These are phyloP conservation scores for Rafetus swinhoei DNA, from an alignment of 2,113 vertebrate genomes.

Conservation along the genomic window DNA sequence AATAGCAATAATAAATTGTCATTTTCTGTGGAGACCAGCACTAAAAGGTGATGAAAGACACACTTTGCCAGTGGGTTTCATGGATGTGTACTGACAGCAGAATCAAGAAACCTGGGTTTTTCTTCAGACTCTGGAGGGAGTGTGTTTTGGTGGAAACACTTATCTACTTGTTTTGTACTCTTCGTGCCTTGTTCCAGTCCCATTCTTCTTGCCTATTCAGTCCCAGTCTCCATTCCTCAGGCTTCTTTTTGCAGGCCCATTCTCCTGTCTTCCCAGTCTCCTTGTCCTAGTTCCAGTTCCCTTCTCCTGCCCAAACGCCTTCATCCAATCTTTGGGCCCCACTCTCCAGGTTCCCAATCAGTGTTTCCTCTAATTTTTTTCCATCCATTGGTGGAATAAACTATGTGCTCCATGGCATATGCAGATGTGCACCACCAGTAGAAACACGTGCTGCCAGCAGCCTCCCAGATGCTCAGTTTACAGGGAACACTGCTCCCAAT, in stretches of 20 bases:
- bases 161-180: background rate
- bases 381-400: too few relatives aligned
- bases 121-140: background rate
- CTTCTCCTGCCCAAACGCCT: background rate
- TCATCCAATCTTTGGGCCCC: background rate
- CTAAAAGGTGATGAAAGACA: background rate
- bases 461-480: too few relatives aligned
- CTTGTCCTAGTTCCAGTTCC: background rate
- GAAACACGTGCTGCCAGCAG: too few relatives aligned
- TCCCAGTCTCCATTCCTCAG: background rate
- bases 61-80: background rate
- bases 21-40: background rate
- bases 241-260: background rate
- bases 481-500: background rate
- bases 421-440: too few relatives aligned
- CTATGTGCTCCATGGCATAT: too few relatives aligned
- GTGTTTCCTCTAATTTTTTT: too few relatives aligned
- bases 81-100: background rate
- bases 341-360: too few relatives aligned
- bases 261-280: background rate
- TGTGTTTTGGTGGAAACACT: background rate
- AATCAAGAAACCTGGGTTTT: background rate
- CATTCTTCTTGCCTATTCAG: background rate
- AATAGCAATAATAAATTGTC: background rate
- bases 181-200: background rate